phyloP scores from a whole-genome alignment of 2,113 vertebrate genomes.

The Galeopterus variegatus region DNA sequence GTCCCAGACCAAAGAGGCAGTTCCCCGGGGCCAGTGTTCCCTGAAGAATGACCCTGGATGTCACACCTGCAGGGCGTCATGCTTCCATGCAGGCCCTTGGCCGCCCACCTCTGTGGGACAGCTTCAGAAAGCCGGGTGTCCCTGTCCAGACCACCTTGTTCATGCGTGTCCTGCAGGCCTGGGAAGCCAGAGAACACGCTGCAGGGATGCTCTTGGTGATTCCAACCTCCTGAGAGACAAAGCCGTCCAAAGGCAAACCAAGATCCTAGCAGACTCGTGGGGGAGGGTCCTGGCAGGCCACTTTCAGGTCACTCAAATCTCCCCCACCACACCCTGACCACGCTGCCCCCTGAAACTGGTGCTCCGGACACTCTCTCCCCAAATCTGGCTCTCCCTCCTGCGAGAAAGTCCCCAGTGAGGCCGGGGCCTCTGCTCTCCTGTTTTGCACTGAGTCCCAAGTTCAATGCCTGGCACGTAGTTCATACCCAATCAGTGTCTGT shows the following conservation, averaged over 20 bases:
- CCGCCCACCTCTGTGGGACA: background rate
- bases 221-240: background rate
- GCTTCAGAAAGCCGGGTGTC: background rate
- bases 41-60: background rate
- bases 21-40: background rate
- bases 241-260: rapidly evolving
- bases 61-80: background rate
- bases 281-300: background rate
- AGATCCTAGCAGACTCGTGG: background rate
- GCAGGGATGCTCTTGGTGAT: too few species aligned
- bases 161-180: background rate
- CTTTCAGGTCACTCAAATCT: background rate
- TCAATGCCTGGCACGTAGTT: background rate
- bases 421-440: background rate
- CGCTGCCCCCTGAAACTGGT: background rate
- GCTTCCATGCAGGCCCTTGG: background rate
- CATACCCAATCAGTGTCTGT: background rate
- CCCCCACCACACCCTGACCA: background rate
- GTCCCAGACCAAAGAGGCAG: background rate
- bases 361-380: background rate
- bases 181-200: background rate
- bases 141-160: background rate
- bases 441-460: background rate
- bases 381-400: rapidly evolving
- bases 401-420: background rate